phyloP scores from a whole-genome alignment of 1,140 invertebrate genomes.

The Drosophila gunungcola region DNA sequence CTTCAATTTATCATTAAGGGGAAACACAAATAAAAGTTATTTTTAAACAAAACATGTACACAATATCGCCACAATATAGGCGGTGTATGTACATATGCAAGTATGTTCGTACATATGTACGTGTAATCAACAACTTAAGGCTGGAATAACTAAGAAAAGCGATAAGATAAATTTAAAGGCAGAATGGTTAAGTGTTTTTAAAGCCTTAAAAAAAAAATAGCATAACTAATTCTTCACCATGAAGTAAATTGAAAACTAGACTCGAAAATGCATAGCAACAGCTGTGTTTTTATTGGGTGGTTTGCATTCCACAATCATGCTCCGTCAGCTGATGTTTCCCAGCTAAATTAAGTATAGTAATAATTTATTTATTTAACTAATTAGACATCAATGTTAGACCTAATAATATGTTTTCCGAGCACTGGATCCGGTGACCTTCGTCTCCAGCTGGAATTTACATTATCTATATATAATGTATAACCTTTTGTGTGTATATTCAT shows the following conservation, averaged over 20 bases:
- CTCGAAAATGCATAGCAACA: neutral
- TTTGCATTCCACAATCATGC: neutral
- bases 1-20: constrained; percentile 3
- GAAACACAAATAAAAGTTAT: constrained; percentile 7
- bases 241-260: neutral
- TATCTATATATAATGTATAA: too few relatives aligned
- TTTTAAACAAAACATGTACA: constrained; percentile 5
- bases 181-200: constrained; percentile 4
- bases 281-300: neutral
- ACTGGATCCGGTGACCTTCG: too few relatives aligned
- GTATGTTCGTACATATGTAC: neutral
- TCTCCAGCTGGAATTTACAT: too few relatives aligned
- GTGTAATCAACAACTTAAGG: neutral
- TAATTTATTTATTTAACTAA: too few relatives aligned
- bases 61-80: neutral
- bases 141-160: neutral
- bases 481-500: too few relatives aligned
- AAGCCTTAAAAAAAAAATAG: neutral
- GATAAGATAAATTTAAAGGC: constrained; percentile 3
- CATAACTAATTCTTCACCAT: neutral
- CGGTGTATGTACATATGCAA: constrained; percentile 9
- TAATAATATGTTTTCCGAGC: too few relatives aligned
- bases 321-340: too few relatives aligned
- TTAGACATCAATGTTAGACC: too few relatives aligned
- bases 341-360: too few relatives aligned